These are phyloP conservation scores for Gymnothorax javanicus DNA, from an alignment of 2,797 vertebrate genomes.

Conservation along the genomic window DNA sequence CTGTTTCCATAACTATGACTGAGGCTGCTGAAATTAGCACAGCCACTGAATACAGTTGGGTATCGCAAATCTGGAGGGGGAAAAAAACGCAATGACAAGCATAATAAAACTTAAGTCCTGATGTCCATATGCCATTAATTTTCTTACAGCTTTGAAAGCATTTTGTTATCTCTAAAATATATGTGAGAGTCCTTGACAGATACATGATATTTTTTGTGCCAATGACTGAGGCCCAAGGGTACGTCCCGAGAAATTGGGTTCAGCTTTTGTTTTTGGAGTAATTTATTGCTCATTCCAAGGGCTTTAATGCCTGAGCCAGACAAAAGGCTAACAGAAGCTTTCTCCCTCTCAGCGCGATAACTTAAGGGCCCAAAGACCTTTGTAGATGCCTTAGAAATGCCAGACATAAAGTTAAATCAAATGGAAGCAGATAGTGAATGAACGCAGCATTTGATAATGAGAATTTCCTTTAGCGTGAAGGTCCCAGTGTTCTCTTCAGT, in stretches of 20 bases:
- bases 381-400: neutral
- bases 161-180: neutral
- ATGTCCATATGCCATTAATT: neutral
- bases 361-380: neutral
- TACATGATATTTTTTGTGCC: neutral
- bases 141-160: neutral
- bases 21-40: neutral
- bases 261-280: neutral
- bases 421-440: neutral
- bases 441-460: neutral
- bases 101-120: neutral
- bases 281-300: neutral
- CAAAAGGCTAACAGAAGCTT: neutral
- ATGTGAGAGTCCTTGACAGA: neutral
- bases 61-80: too few species aligned
- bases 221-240: neutral
- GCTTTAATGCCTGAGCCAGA: neutral
- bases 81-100: too few species aligned
- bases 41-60: neutral
- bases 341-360: neutral
- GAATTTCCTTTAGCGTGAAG: neutral
- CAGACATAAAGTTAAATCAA: too few species aligned
- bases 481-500: neutral
- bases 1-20: neutral
- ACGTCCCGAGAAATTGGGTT: neutral